Conservation (phyloP, 2,113 vertebrate species). For the Dolichallabes microphthalmus region DNA sequence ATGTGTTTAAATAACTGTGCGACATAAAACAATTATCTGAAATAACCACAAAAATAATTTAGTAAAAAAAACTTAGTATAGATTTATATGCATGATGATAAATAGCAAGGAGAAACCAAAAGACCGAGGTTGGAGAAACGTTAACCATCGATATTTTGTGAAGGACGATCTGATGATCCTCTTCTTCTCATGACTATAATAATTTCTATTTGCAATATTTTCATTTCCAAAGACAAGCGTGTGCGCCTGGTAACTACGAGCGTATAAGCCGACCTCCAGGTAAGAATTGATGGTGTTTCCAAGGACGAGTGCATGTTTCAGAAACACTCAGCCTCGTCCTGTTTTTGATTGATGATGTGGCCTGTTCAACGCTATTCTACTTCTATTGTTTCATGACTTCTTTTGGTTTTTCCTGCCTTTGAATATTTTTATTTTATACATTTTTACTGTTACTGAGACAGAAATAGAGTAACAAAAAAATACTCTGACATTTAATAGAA, state of each 20-base stretch:
- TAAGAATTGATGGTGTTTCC: not conserved
- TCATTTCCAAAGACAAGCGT: not conserved
- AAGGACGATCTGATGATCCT: not conserved
- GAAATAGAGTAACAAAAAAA: not conserved
- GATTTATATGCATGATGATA: too few species aligned
- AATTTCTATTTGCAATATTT: not conserved
- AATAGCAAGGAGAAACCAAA: too few species aligned
- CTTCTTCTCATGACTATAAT: not conserved
- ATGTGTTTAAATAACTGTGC: too few species aligned
- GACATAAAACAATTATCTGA: too few species aligned
- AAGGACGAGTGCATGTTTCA: not conserved
- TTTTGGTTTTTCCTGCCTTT: too few species aligned
- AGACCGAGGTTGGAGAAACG: too few species aligned
- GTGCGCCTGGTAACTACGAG: not conserved
- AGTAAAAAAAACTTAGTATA: too few species aligned
- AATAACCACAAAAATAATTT: too few species aligned
- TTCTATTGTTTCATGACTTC: not conserved
- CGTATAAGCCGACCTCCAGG: not conserved
- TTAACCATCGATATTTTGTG: too few species aligned
- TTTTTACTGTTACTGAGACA: not conserved
- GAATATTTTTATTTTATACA: not conserved
- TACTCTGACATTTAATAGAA: not conserved
- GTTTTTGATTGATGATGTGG: not conserved
- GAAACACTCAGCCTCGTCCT: not conserved
- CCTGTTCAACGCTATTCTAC: too few species aligned